Evolutionary conservation across 2,888 invertebrate species (phyloP), one percentile per base, ranked within the genome.

Genomic region (Amphipoea oculea): DNA sequence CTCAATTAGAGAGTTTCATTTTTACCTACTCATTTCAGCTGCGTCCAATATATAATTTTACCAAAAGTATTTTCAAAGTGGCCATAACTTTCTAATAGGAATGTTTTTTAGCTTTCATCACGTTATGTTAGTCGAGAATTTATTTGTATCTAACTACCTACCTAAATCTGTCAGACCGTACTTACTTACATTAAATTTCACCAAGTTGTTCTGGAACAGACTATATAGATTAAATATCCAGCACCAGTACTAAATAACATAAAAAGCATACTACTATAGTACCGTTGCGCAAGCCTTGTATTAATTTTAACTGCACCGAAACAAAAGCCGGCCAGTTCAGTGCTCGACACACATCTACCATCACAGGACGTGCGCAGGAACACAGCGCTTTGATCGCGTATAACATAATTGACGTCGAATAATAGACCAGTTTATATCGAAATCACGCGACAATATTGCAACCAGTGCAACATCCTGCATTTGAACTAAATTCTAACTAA

Each of bases 401-500:
- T 83, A 88, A 91, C 90, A 93, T 93, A 94, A 95, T 95, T 93
- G 94, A 92, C 90, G 86, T 89, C 82, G 88, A 92, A 94, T 94
- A 94, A 94, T 92, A 94, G 92, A 75, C 42, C 81, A 83, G 89
- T 87, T 93, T 94, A 90, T 90, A 88, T 90, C 87, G 90, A 93
- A 94, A 94, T 92, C 88, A 91, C 89, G 89, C 89, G 88, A 93
- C 94, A 94, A 94, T 93, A 92, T 88, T 88, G 91, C 91, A 90
- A 87, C 91, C 86, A 86, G 89, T 93, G 93, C 94, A 94, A 94
- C 93, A 94, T 96, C 95, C 96, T 94, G 94, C 89, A 89, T 94
- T 92, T 91, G 89, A 89, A 78, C 82, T 88, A 82, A 90, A 91
- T 90, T 81, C 77, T 67, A 89, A 89, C 90, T 89, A 89, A 87